Evolutionary conservation across 2,888 invertebrate genomes (phyloP).

Genomic region (Cyclophora albipunctata): DNA sequence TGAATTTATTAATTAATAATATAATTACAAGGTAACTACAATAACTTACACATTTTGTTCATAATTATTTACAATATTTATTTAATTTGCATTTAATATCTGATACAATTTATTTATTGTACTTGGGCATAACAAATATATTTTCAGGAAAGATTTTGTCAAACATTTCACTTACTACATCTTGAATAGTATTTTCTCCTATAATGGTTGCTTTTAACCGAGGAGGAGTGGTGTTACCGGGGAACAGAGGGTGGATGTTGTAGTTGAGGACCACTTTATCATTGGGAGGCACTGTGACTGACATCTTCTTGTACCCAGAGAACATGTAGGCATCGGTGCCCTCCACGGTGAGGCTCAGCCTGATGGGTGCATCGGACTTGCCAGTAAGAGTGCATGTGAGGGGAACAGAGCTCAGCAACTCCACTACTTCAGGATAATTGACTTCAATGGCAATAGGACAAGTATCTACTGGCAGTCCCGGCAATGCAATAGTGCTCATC

Average conservation of each 20-base stretch:
- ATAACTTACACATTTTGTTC: conserved; percentile 59
- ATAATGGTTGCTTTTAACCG: conserved; percentile 71
- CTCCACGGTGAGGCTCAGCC: conserved; percentile 84
- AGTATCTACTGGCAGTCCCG: conserved; percentile 75
- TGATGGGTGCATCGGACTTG: conserved; percentile 80
- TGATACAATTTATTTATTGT: conserved; percentile 60
- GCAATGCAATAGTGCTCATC: conserved; percentile 73
- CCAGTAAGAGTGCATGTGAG: conserved; percentile 83
- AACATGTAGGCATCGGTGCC: conserved; percentile 95
- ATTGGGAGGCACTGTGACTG: conserved; percentile 76
- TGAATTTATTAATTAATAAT: conserved; percentile 53
- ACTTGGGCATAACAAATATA: conserved; percentile 73
- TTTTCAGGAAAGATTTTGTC: conserved; percentile 66
- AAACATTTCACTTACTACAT: conserved; percentile 62
- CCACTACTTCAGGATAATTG: conserved; percentile 82
- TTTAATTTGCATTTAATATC: conserved; percentile 35
- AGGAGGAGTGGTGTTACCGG: conserved; percentile 84
- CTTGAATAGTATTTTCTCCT: conserved; percentile 53
- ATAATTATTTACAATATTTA: conserved; percentile 58
- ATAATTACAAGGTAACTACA: conserved; percentile 43
- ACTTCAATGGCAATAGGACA: conserved; percentile 77
- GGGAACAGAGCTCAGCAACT: conserved; percentile 82
- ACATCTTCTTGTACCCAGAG: conserved; percentile 92
- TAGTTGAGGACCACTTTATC: conserved; percentile 79
- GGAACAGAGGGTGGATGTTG: conserved; percentile 85